Conservation (phyloP, 2,113 vertebrate genomes). For the Cyanistes caeruleus region DNA sequence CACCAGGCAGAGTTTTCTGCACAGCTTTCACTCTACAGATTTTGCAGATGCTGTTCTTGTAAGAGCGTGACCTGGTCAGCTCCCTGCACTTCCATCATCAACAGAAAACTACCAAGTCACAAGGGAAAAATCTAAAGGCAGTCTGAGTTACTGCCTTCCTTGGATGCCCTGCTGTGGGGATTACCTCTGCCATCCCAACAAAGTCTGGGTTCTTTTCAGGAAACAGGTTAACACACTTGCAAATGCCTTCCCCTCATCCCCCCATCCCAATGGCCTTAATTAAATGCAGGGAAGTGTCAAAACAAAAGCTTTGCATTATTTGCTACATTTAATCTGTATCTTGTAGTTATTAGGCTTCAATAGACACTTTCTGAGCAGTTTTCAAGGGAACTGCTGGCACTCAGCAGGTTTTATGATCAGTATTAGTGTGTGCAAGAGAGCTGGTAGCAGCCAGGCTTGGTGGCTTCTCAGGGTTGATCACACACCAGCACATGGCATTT, state of each 20-base stretch:
- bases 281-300: not conserved
- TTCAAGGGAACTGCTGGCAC: rapidly evolving
- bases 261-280: not conserved
- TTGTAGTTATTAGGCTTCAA: not conserved
- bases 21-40: not conserved
- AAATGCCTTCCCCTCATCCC: not conserved
- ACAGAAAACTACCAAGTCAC: not conserved
- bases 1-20: not conserved
- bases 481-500: not conserved
- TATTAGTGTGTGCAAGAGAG: not conserved
- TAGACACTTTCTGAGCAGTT: not conserved
- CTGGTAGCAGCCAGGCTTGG: not conserved
- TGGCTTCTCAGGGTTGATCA: not conserved
- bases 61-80: not conserved
- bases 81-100: not conserved
- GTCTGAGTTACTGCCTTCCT: not conserved
- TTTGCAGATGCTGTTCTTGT: not conserved
- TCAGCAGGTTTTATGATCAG: not conserved
- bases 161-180: rapidly evolving
- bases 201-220: not conserved
- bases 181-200: not conserved
- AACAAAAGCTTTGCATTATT: not conserved
- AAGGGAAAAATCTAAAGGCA: not conserved
- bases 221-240: not conserved
- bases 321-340: not conserved